Evolutionary conservation across 2,113 vertebrate species (phyloP).

Genomic region (Hippocampus guttulatus): DNA sequence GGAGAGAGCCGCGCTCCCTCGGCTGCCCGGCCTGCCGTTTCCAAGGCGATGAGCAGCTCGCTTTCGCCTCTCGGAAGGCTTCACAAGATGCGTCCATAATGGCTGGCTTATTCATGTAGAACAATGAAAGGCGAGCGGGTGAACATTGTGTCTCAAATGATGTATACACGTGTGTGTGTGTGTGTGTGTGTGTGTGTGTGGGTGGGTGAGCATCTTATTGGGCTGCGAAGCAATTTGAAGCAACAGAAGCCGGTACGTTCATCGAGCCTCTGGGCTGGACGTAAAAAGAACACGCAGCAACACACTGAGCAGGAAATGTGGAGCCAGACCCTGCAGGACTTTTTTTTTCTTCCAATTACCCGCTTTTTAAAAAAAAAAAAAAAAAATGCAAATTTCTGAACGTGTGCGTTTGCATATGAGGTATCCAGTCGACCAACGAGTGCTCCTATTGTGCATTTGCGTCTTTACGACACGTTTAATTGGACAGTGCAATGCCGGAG

Average conservation of each 20-base stretch:
- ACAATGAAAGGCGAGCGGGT: conserved; percentile 5
- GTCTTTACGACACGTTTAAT: conserved; percentile 62
- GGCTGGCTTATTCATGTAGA: conserved; percentile 15
- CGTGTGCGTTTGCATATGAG: neutral
- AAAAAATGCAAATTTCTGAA: neutral
- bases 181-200: conserved; percentile 4
- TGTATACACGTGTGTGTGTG: conserved; percentile 13
- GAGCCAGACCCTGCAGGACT: conserved; percentile 15
- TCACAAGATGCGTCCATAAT: conserved; percentile 26
- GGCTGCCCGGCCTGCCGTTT: conserved; percentile 53
- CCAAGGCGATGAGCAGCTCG: conserved; percentile 60
- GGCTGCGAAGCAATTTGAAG: conserved; percentile 15
- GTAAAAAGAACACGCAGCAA: conserved; percentile 7
- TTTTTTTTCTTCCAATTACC: conserved; percentile 56
- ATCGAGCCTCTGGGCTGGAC: conserved; percentile 16
- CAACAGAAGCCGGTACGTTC: conserved; percentile 23
- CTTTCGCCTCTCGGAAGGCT: conserved; percentile 50
- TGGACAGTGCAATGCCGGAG: conserved; percentile 30
- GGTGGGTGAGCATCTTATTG: conserved; percentile 1
- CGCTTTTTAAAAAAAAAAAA: conserved; percentile 10
- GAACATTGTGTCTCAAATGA: conserved; percentile 1
- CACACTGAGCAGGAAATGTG: conserved; percentile 15
- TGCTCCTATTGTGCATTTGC: conserved; percentile 52
- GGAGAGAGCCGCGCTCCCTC: conserved; percentile 33
- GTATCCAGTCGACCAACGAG: conserved; percentile 11